A percentile compares a stretch with the other conserved stretches of the same genome.
These are phyloP conservation scores for Crotalus helleri DNA, from an alignment of 2,113 vertebrate species.

Conservation along the genomic window DNA sequence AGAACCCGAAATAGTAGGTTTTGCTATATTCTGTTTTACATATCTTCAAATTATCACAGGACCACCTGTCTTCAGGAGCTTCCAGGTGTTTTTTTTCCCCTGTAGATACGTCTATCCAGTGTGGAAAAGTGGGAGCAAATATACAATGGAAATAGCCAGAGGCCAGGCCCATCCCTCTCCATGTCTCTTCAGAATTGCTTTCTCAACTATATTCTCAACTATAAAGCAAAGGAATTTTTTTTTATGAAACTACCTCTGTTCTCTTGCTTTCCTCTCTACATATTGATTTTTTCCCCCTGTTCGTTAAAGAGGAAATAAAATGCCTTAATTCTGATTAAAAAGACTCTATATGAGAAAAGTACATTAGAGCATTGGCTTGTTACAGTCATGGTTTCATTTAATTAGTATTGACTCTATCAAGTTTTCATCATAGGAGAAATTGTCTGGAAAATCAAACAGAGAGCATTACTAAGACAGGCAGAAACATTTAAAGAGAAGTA, in stretches of 20 bases:
- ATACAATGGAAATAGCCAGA: neutral
- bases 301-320: neutral
- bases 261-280: neutral
- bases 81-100: neutral
- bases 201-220: neutral
- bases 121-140: neutral
- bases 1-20: neutral
- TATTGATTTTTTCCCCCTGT: neutral
- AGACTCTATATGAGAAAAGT: neutral
- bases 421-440: constrained; percentile 37
- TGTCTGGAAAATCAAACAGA: constrained; percentile 27
- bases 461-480: constrained; percentile 1
- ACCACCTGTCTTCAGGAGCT: neutral
- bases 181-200: neutral
- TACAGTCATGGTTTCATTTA: constrained; percentile 8
- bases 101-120: neutral
- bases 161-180: neutral
- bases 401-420: neutral
- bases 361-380: constrained; percentile 16
- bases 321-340: constrained; percentile 17
- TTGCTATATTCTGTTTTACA: neutral
- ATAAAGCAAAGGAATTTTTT: neutral
- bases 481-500: constrained; percentile 24
- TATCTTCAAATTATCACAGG: neutral
- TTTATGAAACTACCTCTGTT: neutral